phyloP scores from a whole-genome alignment of 2,113 vertebrate genomes.

The Otocyon megalotis region DNA sequence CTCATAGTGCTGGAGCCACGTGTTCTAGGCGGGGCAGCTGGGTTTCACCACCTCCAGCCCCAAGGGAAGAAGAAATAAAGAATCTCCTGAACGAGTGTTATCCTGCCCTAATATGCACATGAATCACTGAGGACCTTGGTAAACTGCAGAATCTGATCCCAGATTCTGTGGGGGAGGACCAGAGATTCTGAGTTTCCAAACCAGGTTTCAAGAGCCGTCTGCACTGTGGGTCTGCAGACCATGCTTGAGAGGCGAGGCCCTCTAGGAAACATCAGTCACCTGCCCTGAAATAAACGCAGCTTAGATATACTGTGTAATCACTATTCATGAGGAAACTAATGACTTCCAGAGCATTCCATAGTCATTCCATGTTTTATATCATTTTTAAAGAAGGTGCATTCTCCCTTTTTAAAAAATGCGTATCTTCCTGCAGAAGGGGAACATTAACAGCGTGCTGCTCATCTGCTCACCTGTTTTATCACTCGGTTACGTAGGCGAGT shows the following conservation, averaged over 20 bases:
- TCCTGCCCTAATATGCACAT: not conserved
- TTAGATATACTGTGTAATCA: not conserved
- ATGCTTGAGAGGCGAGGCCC: not conserved
- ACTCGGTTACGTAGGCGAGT: constrained; percentile 56
- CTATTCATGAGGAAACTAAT: constrained; percentile 65
- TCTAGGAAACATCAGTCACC: constrained; percentile 37
- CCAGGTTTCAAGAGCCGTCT: not conserved
- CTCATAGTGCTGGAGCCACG: not conserved
- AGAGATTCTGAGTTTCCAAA: not conserved
- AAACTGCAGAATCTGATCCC: not conserved
- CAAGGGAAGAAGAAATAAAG: not conserved
- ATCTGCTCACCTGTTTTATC: constrained; percentile 61
- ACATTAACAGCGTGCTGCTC: not conserved
- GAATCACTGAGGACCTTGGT: not conserved
- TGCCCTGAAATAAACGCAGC: constrained; percentile 39
- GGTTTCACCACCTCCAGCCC: not conserved
- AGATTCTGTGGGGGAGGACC: not conserved
- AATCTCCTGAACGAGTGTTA: not conserved
- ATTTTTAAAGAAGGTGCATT: constrained; percentile 24
- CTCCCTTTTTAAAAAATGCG: constrained; percentile 4
- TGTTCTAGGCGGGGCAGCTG: not conserved
- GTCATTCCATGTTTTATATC: constrained; percentile 20
- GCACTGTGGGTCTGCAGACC: not conserved
- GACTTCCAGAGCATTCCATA: constrained; percentile 13
- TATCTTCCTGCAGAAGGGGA: not conserved